Percentiles rank a stretch among this genome's conserved stretches.
phyloP scores from a whole-genome alignment of 2,797 vertebrate genomes.

The Spea hammondii region DNA sequence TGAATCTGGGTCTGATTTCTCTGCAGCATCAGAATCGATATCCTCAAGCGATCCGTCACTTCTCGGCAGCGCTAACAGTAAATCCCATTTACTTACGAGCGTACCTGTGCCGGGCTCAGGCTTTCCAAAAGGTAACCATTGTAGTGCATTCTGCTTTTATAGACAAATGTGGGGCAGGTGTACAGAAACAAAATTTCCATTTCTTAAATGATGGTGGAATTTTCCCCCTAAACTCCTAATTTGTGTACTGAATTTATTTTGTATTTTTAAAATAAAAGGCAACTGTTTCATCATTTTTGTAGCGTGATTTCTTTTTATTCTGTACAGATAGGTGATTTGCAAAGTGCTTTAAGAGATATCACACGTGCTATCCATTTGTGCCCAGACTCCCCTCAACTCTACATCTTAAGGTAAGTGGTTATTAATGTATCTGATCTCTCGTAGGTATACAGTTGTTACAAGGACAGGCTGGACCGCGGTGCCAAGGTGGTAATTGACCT shows the following conservation, averaged over 20 bases:
- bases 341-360: conserved; percentile 68
- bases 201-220: neutral
- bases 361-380: conserved; percentile 70
- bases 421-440: too few relatives aligned
- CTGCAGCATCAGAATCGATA: conserved; percentile 65
- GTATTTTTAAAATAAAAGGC: too few relatives aligned
- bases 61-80: conserved; percentile 67
- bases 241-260: too few relatives aligned
- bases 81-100: conserved; percentile 65
- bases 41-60: conserved; percentile 66
- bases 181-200: too few relatives aligned
- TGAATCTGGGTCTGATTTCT: conserved; percentile 74
- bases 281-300: too few relatives aligned
- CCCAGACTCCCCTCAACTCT: conserved; percentile 66
- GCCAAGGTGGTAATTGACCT: too few relatives aligned
- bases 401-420: conserved; percentile 68
- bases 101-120: conserved; percentile 70
- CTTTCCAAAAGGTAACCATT: conserved; percentile 68
- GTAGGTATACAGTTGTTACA: too few relatives aligned
- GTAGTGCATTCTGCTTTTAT: neutral
- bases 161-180: neutral
- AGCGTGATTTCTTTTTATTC: neutral
- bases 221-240: neutral
- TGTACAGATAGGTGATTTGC: conserved; percentile 66
- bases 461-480: too few relatives aligned